Evolutionary conservation across 2,797 vertebrate species (phyloP), one percentile per base, ranked within the genome.

Genomic region (Bryconaethiops microstoma): DNA sequence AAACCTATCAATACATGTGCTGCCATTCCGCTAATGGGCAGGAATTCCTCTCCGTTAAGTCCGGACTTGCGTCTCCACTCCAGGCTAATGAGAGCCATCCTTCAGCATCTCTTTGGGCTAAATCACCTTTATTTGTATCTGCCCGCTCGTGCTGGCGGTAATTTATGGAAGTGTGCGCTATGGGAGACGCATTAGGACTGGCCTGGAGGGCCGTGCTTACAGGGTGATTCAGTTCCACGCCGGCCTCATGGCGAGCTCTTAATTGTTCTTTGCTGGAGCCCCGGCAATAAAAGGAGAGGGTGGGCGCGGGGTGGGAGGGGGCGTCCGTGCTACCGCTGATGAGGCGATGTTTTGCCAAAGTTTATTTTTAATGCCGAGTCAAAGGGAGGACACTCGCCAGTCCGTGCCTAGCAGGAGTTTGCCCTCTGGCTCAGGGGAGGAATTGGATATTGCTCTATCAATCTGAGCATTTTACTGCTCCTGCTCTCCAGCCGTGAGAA

Each of bases 61-160:
- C 91, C 88, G 84, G 90, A 92, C 93, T 94, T 93, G 92, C 90
- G 92, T 93, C 92, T 94, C 93, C 92, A 93, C 91, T 93, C 88
- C 71, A 90, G 91, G 91, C 92, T 95, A 95, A 95, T 95, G 95
- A 94, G 93, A 90, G 89, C 91, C 92, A 95, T 95, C 92, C 88
- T 90, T 95, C 95, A 95, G 92, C 90, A 94, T 93, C 93, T 94
- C 92, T 95, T 95, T 94, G 91, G 91, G 92, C 93, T 94, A 94
- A 95, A 95, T 95, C 93, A 94, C 94, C 93, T 94, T 95, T 95
- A 94, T 95, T 95, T 95, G 94, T 93, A 93, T 93, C 94, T 94
- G 93, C 92, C 93, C 92, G 86, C 90, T 88, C 85, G 71, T 84
- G 84, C 89, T 83, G 89, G 85, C 87, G 86, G 89, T 90, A 93